Evolutionary conservation across 2,888 invertebrate species (phyloP).

Genomic region (Pheosia tremula): DNA sequence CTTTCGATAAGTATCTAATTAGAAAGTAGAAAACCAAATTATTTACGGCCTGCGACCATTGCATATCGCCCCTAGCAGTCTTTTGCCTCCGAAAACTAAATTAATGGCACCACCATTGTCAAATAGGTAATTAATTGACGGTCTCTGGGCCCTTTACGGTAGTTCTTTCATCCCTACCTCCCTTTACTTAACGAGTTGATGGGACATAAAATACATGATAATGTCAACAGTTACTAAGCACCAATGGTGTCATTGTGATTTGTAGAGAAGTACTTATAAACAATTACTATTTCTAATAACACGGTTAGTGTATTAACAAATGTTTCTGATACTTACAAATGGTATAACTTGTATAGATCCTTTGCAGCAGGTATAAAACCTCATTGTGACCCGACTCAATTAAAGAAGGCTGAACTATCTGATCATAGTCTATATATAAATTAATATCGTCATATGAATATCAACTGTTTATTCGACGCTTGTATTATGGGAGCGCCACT

Average conservation of each 20-base stretch:
- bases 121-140: conserved; percentile 1
- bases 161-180: neutral
- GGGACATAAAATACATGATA: neutral
- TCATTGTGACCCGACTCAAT: too few relatives aligned
- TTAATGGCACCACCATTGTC: neutral
- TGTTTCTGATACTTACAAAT: too few relatives aligned
- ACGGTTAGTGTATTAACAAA: too few relatives aligned
- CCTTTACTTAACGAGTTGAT: neutral
- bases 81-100: neutral
- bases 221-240: neutral
- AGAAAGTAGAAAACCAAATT: conserved; percentile 67
- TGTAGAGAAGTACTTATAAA: neutral
- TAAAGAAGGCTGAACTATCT: too few relatives aligned
- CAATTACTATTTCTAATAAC: too few relatives aligned
- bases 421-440: too few relatives aligned
- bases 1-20: conserved; percentile 55
- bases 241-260: neutral
- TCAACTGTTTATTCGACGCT: too few relatives aligned
- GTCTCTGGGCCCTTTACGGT: neutral
- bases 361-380: too few relatives aligned
- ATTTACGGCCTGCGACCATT: conserved; percentile 29
- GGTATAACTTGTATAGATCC: too few relatives aligned
- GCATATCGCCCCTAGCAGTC: neutral
- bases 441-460: too few relatives aligned
- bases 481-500: too few relatives aligned